Base-by-base conservation (phyloP, 2,797 vertebrate genomes). In the Hoplostethus mediterraneus region DNA sequence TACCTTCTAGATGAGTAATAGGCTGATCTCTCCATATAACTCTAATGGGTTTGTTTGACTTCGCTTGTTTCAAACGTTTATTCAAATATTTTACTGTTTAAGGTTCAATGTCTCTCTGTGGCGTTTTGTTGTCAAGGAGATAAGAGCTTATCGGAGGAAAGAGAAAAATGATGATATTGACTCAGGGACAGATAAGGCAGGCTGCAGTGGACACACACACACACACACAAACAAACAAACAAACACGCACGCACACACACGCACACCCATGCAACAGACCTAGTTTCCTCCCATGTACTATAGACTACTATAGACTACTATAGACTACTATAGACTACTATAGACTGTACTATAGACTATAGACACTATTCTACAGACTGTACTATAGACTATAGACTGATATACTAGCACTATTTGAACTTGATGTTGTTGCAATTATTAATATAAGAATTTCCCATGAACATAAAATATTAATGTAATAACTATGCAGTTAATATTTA, bases 41-140 rank as follows among this genome's bases (percentile, higher is more conserved):
- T 40, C 9, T 40, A 40, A 40, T 40, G 38, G 38, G 4, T 11
- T 6, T 72, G 59, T 69, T 66, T 80, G 36, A 16, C 52, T 75
- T 47, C 31, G n/a, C 14, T 13, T 33, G n/a, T 6, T 40, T 42
- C 14, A 52, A 2, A 5, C 21, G 48, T 30, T 44, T 63, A 51
- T 73, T 45, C 45, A 4, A 58, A 66, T 57, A 55, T 14, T 64
- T 73, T 54, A 30, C 75, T 28, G 1, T 71, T 36, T 40, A 14
- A 6, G 8, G 10, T 33, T 72, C 45, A 1, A 10, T 21, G 21
- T 21, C 21, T 42, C 49, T 70, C 9, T 69, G 12, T 17, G 52
- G 1, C 61, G 44, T 42, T 71, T 67, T 63, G 52, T 42, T 0
- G 47, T 61, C 51, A 13, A 8, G 45, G 48, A 33, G 13, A 30